Percentiles rank a stretch among this genome's conserved stretches.
Conservation (phyloP, 2,888 invertebrate genomes). For the Amphipyra tragopoginis region DNA sequence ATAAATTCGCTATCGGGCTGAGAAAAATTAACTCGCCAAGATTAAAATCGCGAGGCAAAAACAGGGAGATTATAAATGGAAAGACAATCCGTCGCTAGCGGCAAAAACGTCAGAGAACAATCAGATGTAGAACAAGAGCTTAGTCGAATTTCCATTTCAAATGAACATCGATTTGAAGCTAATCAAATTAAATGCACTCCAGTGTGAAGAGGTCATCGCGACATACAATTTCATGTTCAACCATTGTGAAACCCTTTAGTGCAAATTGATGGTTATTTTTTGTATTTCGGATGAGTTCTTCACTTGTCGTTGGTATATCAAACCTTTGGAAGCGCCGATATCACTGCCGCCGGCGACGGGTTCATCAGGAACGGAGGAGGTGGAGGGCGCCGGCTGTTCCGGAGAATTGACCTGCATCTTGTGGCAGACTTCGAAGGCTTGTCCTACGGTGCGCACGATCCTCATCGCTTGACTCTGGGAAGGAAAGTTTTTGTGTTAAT, state of each 20-base stretch:
- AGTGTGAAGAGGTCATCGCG: slow-evolving; percentile 28
- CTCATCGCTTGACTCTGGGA: slow-evolving; percentile 99
- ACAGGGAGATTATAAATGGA: slow-evolving; percentile 24
- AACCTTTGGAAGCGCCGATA: slow-evolving; percentile 78
- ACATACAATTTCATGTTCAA: slow-evolving; percentile 8
- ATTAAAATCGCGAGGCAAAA: slow-evolving; percentile 48
- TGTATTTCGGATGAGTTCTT: slow-evolving; percentile 24
- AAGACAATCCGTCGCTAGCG: slow-evolving; percentile 27
- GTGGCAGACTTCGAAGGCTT: slow-evolving; percentile 99
- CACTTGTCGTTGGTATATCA: slow-evolving; percentile 43
- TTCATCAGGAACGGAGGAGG: slow-evolving; percentile 78
- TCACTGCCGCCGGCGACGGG: slow-evolving; percentile 71
- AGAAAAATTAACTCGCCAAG: slow-evolving; percentile 37
- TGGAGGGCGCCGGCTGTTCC: slow-evolving; percentile 78
- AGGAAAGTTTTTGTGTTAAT: neutral
- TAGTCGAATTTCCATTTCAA: slow-evolving; percentile 27
- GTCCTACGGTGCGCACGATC: slow-evolving; percentile 99
- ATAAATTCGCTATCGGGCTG: slow-evolving; percentile 48
- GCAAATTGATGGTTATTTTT: neutral
- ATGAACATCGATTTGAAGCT: slow-evolving; percentile 20
- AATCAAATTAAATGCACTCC: slow-evolving; percentile 27
- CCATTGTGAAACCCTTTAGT: slow-evolving; percentile 1
- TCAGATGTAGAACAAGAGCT: slow-evolving; percentile 11
- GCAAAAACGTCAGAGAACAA: slow-evolving; percentile 18
- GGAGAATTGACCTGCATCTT: slow-evolving; percentile 93